Percentiles rank a stretch among this genome's conserved stretches.
These are phyloP conservation scores for Nerophis lumbriciformis DNA, from an alignment of 2,113 vertebrate species.

Conservation along the genomic window DNA sequence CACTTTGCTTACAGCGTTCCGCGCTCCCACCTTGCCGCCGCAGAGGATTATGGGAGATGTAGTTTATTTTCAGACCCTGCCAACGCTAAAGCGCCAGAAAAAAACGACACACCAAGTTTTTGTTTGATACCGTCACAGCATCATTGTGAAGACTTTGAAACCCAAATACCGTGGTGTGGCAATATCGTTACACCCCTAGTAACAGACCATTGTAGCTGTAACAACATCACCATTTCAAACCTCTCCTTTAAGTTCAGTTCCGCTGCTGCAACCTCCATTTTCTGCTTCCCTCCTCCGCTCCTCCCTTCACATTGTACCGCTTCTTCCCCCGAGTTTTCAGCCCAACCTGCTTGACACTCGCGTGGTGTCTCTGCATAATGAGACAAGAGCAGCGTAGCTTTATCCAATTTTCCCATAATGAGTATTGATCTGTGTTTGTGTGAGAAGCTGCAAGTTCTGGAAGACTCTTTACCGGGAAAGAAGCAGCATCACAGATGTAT, in stretches of 20 bases:
- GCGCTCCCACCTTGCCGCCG: no score
- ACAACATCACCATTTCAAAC: background rate
- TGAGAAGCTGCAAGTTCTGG: conserved; percentile 7
- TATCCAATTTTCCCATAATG: conserved; percentile 26
- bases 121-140: no score
- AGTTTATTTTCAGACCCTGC: no score
- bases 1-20: no score
- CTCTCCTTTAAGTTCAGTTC: background rate
- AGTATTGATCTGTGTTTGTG: conserved; percentile 23
- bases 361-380: conserved; percentile 39
- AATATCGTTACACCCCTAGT: no score
- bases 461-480: background rate
- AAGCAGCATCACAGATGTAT: background rate
- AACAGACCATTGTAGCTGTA: background rate
- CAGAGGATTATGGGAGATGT: no score
- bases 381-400: conserved; percentile 41
- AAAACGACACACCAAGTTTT: no score
- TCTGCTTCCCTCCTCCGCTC: conserved; percentile 16
- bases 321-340: conserved; percentile 40
- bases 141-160: no score
- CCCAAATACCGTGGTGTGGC: no score
- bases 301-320: conserved; percentile 31
- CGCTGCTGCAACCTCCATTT: conserved; percentile 8
- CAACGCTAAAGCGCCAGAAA: no score
- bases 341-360: conserved; percentile 20